Base-by-base conservation (phyloP, 2,888 invertebrate species). In the Ormyrus pomaceus region DNA sequence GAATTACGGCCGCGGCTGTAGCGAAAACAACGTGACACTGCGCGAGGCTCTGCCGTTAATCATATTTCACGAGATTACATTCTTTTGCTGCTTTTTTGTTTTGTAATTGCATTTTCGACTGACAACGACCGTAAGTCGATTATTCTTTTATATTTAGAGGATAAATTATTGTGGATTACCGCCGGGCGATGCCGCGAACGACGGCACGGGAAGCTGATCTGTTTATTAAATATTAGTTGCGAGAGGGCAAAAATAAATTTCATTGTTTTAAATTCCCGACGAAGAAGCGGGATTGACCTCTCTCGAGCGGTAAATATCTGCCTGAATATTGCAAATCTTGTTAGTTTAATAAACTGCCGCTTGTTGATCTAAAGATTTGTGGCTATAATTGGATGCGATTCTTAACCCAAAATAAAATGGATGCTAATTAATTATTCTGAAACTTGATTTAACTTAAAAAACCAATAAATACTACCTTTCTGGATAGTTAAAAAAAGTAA, bases 81-180 rank as follows among this genome's bases (percentile, higher is more conserved):
- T n/a, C 19, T 19, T 19, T 19, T 19, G 19, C 19, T 19, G 19
- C 19, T 19, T 19, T n/a, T 51, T 72, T 5, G 34, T 51, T 66
- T 66, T 62, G 5, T 34, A n/a, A 8, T n/a, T n/a, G 19, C 19
- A 10, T 7, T 56, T 50, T 13, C 48, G 50, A 73, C 46, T 73
- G 64, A 73, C 55, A 64, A 0, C 7, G 0, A 55, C 10, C 10
- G 9, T 64, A 73, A 73, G 13, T 46, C 64, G 19, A 73, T 73
- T 64, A 72, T 34, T 10, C 0, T 53, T 53, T 72, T 55, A 62
- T 72, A 72, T 62, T 72, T 62, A 11, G 53, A 8, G 34, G 34
- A 56, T 59, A 19, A 58, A 69, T 48, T 58, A 4, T 69, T 48
- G 55, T 11, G 34, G 7, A 53, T 19, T 19, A 50, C 59, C 8